These are phyloP conservation scores for Porites lutea DNA, from an alignment of 64 coral and sea anemone genomes.

Conservation along the genomic window DNA sequence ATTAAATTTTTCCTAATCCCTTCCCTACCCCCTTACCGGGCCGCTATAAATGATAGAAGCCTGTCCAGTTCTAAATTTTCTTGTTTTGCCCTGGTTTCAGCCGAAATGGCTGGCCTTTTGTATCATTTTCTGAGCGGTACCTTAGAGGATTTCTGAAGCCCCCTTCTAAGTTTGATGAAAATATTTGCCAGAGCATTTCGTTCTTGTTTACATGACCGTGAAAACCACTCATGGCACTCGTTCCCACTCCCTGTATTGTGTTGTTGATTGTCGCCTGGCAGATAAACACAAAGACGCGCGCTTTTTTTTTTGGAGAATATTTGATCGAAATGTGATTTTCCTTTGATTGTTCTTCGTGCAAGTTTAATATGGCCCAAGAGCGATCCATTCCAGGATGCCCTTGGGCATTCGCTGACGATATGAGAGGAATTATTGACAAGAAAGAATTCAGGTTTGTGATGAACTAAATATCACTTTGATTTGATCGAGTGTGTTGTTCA, in stretches of 20 bases:
- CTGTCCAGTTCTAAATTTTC: no score
- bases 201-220: neutral
- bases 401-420: constrained; percentile 97
- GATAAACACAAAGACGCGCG: neutral
- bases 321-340: neutral
- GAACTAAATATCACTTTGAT: neutral
- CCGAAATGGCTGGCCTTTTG: no score
- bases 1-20: no score
- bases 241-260: neutral
- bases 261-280: constrained; percentile 28
- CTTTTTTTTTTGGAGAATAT: neutral
- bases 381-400: constrained; percentile 93
- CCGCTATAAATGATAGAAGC: no score
- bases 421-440: constrained; percentile 93
- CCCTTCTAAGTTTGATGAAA: no score
- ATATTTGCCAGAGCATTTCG: neutral
- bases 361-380: constrained; percentile 67
- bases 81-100: no score
- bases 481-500: neutral
- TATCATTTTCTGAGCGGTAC: no score
- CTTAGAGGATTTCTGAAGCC: no score
- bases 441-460: constrained; percentile 89
- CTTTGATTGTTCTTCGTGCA: neutral
- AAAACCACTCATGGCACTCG: neutral
- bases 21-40: no score